A percentile compares a stretch with the other conserved stretches of the same genome.
Conservation (phyloP, 2,888 invertebrate genomes). For the Phaonia tiefii region DNA sequence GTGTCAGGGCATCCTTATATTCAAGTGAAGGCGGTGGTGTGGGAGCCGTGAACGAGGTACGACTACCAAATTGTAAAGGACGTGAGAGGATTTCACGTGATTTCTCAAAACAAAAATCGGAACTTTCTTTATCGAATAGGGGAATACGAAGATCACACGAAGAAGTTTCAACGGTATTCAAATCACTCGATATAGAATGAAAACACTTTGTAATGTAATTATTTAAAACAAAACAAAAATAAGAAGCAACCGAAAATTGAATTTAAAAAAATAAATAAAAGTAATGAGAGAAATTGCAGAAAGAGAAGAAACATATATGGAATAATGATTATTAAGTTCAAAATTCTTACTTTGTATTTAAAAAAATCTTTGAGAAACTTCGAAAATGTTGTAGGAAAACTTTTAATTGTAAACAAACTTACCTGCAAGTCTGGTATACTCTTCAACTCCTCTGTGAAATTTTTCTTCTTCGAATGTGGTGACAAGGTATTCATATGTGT, state of each 20-base stretch:
- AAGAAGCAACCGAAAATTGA: slow-evolving; percentile 9
- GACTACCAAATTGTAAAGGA: slow-evolving; percentile 77
- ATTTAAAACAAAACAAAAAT: slow-evolving; percentile 50
- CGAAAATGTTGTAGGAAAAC: too few species aligned
- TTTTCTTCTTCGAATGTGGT: slow-evolving; percentile 83
- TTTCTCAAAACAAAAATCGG: slow-evolving; percentile 87
- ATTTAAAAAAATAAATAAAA: slow-evolving; percentile 55
- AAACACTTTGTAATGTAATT: slow-evolving; percentile 81
- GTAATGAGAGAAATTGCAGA: slow-evolving; percentile 37
- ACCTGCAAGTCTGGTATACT: slow-evolving; percentile 94
- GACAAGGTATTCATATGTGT: slow-evolving; percentile 79
- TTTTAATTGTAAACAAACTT: slow-evolving; percentile 70
- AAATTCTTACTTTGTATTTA: too few species aligned
- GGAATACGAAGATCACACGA: slow-evolving; percentile 82
- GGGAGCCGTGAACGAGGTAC: slow-evolving; percentile 59
- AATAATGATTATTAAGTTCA: slow-evolving; percentile 41
- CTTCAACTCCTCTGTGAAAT: slow-evolving; percentile 94
- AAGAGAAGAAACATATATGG: slow-evolving; percentile 66
- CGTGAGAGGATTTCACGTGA: slow-evolving; percentile 86
- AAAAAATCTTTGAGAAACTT: too few species aligned
- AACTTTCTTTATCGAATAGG: slow-evolving; percentile 87
- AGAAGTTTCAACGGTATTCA: slow-evolving; percentile 79
- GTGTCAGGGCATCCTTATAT: slow-evolving; percentile 51
- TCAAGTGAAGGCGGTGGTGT: slow-evolving; percentile 68
- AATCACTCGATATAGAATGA: slow-evolving; percentile 81